Percentiles rank a stretch among this genome's conserved stretches.
phyloP scores from a whole-genome alignment of 2,113 vertebrate species.

The Struthio camelus region DNA sequence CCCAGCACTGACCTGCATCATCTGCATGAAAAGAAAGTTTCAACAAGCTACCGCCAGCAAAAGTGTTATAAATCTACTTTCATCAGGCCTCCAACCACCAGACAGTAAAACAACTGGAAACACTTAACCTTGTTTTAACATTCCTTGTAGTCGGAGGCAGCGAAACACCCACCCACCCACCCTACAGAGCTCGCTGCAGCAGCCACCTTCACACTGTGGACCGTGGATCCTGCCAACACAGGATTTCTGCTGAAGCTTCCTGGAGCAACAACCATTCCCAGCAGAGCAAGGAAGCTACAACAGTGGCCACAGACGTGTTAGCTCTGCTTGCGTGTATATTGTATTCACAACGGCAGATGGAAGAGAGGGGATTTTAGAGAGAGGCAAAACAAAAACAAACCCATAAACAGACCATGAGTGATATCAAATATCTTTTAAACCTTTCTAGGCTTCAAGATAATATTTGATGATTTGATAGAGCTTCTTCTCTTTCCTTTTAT shows the following conservation, averaged over 20 bases:
- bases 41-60: not conserved
- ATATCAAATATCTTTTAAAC: not conserved
- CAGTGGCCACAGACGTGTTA: not conserved
- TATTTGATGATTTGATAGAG: not conserved
- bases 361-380: not conserved
- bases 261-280: not conserved
- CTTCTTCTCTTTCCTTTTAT: not conserved
- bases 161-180: not conserved
- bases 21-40: slow-evolving; percentile 2
- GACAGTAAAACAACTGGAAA: slow-evolving; percentile 25
- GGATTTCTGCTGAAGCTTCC: not conserved
- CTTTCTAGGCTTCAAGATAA: not conserved
- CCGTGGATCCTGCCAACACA: not conserved
- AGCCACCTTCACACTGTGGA: not conserved
- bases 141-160: not conserved
- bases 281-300: not conserved
- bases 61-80: slow-evolving; percentile 45
- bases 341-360: not conserved
- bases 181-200: not conserved
- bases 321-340: rapidly evolving
- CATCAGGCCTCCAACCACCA: slow-evolving; percentile 15
- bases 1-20: not conserved
- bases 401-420: not conserved
- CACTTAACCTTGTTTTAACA: slow-evolving; percentile 24
- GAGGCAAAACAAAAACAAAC: not conserved